Base-by-base conservation (phyloP, 64 coral and sea anemone species). In the Hydrozoanthus tunicans region DNA sequence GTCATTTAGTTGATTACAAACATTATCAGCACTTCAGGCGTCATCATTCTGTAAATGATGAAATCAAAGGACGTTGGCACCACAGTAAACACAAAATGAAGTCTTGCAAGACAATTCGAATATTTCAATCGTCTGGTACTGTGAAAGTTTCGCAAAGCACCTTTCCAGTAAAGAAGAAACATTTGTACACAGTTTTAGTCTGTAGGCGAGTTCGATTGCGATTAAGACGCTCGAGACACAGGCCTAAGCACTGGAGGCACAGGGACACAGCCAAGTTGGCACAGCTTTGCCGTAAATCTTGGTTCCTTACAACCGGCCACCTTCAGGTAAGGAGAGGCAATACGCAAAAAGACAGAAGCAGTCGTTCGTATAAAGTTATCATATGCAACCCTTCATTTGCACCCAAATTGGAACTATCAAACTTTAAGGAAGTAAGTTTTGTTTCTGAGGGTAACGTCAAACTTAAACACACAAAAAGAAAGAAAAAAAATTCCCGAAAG, bases 21-120 rank as follows among this genome's bases (percentile, higher is more conserved):
- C 90, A 83, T 43, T 96, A 96, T 81, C 62, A 68, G 57, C 95
- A 66, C 12, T 96, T 89, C 53, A 88, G 91, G 74, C 76, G 81
- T 27, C 81, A 91, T 23, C 95, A 96, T 53, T 91, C 95, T 55
- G 70, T 96, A 8, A 63, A 91, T 86, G 92, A 96, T 80, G 95
- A 96, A 92, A 70, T 96, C 62, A 90, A 82, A 3, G 95, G 95
- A 2, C 90, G 89, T 64, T 96, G 95, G 95, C 80, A 81, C 64
- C 65, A 73, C 14, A 92, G 92, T 26, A 79, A 85, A 59, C 81
- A 92, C 65, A 91, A 64, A 51, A 69, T 93, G 43, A 92, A 81
- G 56, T 75, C 78, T 72, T 96, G 95, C 55, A 94, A 91, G 66
- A 73, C 55, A 43, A 85, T 96, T 62, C 62, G 80, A 27, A 81